A percentile compares a stretch with the other conserved stretches of the same genome.
phyloP scores from a whole-genome alignment of 2,797 vertebrate genomes.

The Betta splendens region DNA sequence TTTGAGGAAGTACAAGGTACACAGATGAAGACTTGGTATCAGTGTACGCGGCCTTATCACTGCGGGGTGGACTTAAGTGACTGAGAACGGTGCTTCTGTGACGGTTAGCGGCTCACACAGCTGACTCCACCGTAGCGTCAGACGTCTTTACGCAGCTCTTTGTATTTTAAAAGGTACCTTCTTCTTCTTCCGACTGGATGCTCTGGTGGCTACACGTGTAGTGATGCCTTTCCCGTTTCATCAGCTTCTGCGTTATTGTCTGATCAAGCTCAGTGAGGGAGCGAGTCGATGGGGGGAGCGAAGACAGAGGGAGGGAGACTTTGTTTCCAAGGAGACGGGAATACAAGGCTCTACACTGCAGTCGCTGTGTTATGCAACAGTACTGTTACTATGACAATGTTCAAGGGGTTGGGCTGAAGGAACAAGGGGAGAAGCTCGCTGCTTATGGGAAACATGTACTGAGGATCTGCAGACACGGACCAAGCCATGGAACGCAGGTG shows the following conservation, averaged over 20 bases:
- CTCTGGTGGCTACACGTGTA: not conserved
- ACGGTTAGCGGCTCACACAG: not conserved
- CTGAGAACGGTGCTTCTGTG: not conserved
- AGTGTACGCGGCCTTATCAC: slow-evolving; percentile 6
- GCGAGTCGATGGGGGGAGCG: not conserved
- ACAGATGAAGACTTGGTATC: not conserved
- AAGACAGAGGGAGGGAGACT: not conserved
- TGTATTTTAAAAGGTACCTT: no score
- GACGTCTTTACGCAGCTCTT: no score
- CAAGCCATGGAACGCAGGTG: no score
- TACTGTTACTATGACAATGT: slow-evolving; percentile 66
- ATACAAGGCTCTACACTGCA: slow-evolving; percentile 72
- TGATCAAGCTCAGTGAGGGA: slow-evolving; percentile 57
- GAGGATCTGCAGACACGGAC: slow-evolving; percentile 6
- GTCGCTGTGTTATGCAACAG: slow-evolving; percentile 71
- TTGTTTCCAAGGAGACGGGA: slow-evolving; percentile 68
- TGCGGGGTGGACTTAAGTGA: not conserved
- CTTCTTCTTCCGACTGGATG: slow-evolving; percentile 6
- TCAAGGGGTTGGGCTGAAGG: slow-evolving; percentile 38
- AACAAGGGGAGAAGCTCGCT: slow-evolving; percentile 33
- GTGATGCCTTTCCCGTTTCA: slow-evolving; percentile 44
- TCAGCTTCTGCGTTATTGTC: slow-evolving; percentile 34
- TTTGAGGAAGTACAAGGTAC: slow-evolving; percentile 66
- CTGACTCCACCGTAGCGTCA: not conserved
- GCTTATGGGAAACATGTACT: not conserved